Conservation (phyloP, 2,113 vertebrate genomes). For the Mus pahari region DNA sequence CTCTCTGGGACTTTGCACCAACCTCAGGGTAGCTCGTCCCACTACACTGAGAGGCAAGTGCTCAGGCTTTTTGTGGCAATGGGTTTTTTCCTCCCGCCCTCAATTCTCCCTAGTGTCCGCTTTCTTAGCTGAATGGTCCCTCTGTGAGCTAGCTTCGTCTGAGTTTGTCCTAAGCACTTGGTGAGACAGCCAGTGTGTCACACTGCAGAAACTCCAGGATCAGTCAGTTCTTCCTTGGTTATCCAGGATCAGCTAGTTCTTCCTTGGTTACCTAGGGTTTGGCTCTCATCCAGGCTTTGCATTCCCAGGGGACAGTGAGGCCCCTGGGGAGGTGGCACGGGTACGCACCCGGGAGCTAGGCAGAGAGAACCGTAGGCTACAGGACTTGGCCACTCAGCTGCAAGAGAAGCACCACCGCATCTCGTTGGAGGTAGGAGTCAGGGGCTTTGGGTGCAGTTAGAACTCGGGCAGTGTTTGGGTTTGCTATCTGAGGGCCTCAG, state of each 20-base stretch:
- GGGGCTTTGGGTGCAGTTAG: neutral
- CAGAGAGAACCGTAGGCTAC: conserved; percentile 90
- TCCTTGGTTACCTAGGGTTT: neutral
- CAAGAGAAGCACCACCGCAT: conserved; percentile 95
- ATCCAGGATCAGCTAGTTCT: neutral
- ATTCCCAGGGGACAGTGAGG: conserved; percentile 77
- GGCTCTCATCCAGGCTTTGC: conserved; percentile 17
- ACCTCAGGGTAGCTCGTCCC: neutral
- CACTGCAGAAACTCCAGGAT: neutral
- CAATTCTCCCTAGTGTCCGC: neutral
- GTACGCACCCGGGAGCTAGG: conserved; percentile 87
- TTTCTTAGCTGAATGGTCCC: neutral
- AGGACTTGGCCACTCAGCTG: conserved; percentile 92
- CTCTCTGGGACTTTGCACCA: neutral
- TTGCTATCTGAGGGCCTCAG: neutral
- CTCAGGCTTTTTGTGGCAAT: neutral
- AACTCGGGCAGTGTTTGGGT: conserved; percentile 1
- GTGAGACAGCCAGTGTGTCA: neutral
- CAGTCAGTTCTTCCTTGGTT: neutral
- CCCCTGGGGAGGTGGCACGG: conserved; percentile 72
- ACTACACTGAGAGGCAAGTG: neutral
- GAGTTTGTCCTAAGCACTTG: conserved; percentile 27
- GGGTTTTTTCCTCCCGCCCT: neutral
- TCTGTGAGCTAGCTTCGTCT: conserved; percentile 44
- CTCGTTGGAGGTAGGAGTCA: conserved; percentile 91